These are phyloP conservation scores for Cyanoderma ruficeps DNA, from an alignment of 2,113 vertebrate species.

Conservation along the genomic window DNA sequence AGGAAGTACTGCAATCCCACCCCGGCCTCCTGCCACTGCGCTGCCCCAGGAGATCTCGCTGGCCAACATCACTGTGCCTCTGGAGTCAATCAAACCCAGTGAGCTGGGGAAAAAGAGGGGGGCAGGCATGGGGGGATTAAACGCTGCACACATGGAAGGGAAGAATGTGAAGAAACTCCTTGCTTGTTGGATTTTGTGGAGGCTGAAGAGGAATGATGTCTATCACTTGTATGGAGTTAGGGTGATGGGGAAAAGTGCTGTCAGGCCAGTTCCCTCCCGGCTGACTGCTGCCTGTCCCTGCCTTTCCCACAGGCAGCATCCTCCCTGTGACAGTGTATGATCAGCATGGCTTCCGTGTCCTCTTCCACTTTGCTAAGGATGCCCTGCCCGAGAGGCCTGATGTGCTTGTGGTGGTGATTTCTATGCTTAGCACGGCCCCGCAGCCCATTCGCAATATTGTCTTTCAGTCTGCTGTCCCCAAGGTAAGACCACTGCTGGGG, in stretches of 20 bases:
- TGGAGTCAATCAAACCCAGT: slow-evolving; percentile 98
- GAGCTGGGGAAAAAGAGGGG: slow-evolving; percentile 40
- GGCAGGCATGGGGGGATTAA: neutral
- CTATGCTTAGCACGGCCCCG: slow-evolving; percentile 94
- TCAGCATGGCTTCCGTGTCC: slow-evolving; percentile 90
- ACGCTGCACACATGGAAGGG: neutral
- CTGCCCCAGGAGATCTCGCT: slow-evolving; percentile 80
- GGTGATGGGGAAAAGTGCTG: neutral
- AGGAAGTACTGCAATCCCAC: slow-evolving; percentile 6
- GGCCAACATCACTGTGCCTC: slow-evolving; percentile 85
- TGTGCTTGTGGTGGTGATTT: slow-evolving; percentile 94
- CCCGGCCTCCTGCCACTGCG: neutral
- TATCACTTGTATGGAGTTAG: neutral
- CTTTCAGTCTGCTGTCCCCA: slow-evolving; percentile 95
- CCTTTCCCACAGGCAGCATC: slow-evolving; percentile 82
- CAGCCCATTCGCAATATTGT: slow-evolving; percentile 88
- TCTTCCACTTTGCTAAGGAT: slow-evolving; percentile 93
- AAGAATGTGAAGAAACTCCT: neutral
- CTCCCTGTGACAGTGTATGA: slow-evolving; percentile 94
- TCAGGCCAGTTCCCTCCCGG: neutral
- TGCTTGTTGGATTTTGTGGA: neutral
- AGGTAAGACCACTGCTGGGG: slow-evolving; percentile 74
- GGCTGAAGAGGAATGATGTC: neutral
- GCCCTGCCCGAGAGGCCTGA: slow-evolving; percentile 85
- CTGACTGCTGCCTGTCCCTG: neutral